Base-by-base conservation (phyloP, 1,140 invertebrate species). In the Araneus ventricosus region DNA sequence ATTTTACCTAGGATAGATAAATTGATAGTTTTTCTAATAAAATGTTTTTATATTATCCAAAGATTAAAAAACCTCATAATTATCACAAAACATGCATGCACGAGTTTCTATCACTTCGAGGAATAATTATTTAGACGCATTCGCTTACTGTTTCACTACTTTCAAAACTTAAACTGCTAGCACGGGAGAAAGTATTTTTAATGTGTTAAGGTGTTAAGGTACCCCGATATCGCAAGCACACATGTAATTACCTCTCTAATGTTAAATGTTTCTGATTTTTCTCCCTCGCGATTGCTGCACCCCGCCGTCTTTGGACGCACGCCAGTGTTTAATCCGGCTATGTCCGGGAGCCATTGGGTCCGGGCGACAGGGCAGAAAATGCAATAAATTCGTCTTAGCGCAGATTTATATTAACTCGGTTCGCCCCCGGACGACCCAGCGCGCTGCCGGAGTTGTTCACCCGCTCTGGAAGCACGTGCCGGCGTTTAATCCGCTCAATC, bases 331-430 rank as follows among this genome's bases (percentile, higher is more conserved):
- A 86, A 86, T 86, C n/a, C 45, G 14, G 34, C 59, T 20, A 37
- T 22, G 30, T 88, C 57, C 57, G 8, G 39, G 34, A 37, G 34
- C 24, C 22, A 52, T 34, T n/a, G 8, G 67, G n/a, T n/a, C 30
- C 24, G 30, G 24, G 88, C 45, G 88, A 80, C 27, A 80, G 88
- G 67, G 88, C 70, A 90, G 67, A 80, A 89, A 90, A 90, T 90
- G 88, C 70, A 90, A 90, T 90, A 90, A 79, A 75, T 59, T 79
- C 88, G 67, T 90, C 88, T 90, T 90, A 90, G 88, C n/a, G 17
- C 34, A 57, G 88, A 90, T 90, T 90, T 79, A 80, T 67, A 90
- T 90, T 90, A 90, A 90, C 88, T 88, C 27, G 39, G 30, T 88
- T 41, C 86, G 86, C 57, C 41, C 17, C 22, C 8, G 8, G 70